phyloP scores from a whole-genome alignment of 2,113 vertebrate genomes.

The Neogobius melanostomus region DNA sequence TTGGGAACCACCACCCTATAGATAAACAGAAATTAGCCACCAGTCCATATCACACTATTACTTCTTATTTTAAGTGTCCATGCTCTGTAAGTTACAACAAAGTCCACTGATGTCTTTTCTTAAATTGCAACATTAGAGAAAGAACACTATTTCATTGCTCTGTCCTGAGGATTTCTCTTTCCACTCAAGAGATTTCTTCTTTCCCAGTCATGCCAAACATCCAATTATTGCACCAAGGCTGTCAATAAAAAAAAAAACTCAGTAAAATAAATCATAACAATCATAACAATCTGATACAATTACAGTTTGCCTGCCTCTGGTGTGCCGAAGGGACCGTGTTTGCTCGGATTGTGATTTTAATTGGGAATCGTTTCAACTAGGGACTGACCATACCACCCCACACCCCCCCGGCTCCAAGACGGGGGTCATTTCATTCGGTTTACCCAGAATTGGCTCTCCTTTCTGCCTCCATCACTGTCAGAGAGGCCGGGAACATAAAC shows the following conservation, averaged over 20 bases:
- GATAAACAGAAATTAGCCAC: no score
- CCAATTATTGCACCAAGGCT: constrained; percentile 39
- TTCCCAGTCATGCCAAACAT: constrained; percentile 40
- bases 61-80: no score
- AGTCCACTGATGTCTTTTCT: no score
- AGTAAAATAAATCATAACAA: constrained; percentile 15
- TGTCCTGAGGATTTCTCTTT: constrained; percentile 15
- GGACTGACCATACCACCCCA: constrained; percentile 37
- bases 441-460: constrained; percentile 57
- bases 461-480: constrained; percentile 62
- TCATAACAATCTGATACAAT: constrained; percentile 32
- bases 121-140: constrained; percentile 41
- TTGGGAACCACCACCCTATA: no score
- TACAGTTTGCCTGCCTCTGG: constrained; percentile 38
- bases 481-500: constrained; percentile 48
- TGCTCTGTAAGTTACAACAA: no score
- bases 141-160: constrained; percentile 1
- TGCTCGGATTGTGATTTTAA: constrained; percentile 58
- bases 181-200: constrained; percentile 4
- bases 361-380: constrained; percentile 61
- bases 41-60: no score
- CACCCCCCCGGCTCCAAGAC: constrained; percentile 17
- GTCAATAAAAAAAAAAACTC: constrained; percentile 42
- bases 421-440: constrained; percentile 54
- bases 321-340: constrained; percentile 20